These are phyloP conservation scores for Drosophila jambulina DNA, from an alignment of 1,140 invertebrate genomes.

Conservation along the genomic window DNA sequence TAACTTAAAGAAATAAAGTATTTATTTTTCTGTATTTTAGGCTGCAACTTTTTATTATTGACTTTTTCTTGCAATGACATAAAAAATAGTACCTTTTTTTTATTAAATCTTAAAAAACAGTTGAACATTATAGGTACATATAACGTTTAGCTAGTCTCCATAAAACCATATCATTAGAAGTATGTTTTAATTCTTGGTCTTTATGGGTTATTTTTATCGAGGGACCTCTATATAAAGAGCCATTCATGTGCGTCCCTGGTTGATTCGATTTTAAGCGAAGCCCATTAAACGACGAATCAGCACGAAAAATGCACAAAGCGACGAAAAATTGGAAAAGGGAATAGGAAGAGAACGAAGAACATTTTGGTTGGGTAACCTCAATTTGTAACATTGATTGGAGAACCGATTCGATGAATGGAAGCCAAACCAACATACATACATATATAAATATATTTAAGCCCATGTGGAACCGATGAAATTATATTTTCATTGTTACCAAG, in stretches of 20 bases:
- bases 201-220: background rate
- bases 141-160: background rate
- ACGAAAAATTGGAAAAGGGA: slow-evolving; percentile 6
- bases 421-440: slow-evolving; percentile 6
- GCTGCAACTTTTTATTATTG: background rate
- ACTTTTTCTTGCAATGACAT: background rate
- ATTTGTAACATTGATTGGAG: slow-evolving; percentile 49
- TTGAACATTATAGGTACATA: background rate
- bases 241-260: slow-evolving; percentile 21
- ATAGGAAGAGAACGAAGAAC: background rate
- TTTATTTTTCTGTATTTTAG: background rate
- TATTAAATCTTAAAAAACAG: background rate
- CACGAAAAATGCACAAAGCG: slow-evolving; percentile 44
- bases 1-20: background rate
- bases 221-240: background rate
- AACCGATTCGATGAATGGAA: slow-evolving; percentile 52
- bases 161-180: background rate
- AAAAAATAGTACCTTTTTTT: background rate
- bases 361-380: slow-evolving; percentile 27
- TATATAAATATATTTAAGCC: slow-evolving; percentile 17
- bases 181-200: background rate
- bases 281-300: slow-evolving; percentile 61
- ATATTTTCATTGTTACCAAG: slow-evolving; percentile 2
- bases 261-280: slow-evolving; percentile 52
- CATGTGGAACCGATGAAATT: slow-evolving; percentile 14